Percentiles rank a stretch among this genome's conserved stretches.
Evolutionary conservation across 2,797 vertebrate genomes (phyloP).

Genomic region (Buceros bicornis): DNA sequence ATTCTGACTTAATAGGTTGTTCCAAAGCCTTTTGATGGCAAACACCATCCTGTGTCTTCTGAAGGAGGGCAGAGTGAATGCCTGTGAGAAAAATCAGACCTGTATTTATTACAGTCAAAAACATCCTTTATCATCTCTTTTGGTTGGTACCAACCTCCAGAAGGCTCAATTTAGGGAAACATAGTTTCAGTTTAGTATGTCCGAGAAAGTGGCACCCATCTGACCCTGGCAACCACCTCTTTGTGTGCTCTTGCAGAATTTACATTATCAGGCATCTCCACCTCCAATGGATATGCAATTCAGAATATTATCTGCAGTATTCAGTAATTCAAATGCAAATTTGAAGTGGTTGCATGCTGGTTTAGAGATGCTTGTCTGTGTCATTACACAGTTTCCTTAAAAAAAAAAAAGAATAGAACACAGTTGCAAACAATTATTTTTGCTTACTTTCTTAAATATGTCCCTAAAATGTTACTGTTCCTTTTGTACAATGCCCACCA

Average conservation of each 20-base stretch:
- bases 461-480: not conserved
- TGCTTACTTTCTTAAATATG: not conserved
- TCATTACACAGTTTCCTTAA: not conserved
- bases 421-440: not conserved
- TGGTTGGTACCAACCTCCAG: not conserved
- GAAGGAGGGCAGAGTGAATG: not conserved
- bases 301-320: not conserved
- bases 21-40: not conserved
- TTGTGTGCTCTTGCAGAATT: not conserved
- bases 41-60: not conserved
- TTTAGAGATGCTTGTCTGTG: not conserved
- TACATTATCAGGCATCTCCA: not conserved
- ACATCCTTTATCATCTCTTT: not conserved
- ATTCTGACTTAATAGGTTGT: not conserved
- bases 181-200: not conserved
- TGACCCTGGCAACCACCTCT: not conserved
- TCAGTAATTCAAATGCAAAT: slow-evolving; percentile 10
- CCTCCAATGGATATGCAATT: not conserved
- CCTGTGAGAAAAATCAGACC: not conserved
- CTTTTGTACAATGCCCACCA: not conserved
- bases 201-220: not conserved
- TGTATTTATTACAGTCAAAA: not conserved
- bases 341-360: not conserved
- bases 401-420: not conserved
- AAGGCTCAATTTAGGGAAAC: not conserved